A percentile compares a stretch with the other conserved stretches of the same genome.
phyloP scores from a whole-genome alignment of 2,797 vertebrate species.

The Fringilla coelebs region DNA sequence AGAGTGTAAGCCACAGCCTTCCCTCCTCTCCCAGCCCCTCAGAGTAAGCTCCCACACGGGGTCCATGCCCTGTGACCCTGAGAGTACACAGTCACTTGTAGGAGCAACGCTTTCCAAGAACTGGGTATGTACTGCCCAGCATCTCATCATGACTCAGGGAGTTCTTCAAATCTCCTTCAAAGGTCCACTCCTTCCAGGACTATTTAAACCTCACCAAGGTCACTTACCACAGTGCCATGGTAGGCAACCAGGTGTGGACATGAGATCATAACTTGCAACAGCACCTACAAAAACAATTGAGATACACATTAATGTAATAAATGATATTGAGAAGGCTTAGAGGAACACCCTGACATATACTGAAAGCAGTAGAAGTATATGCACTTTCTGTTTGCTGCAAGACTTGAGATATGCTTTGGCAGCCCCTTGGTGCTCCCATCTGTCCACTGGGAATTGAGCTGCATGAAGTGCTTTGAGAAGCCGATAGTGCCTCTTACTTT shows the following conservation, averaged over 20 bases:
- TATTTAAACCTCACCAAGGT: background rate
- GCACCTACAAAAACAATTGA: background rate
- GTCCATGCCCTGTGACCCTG: background rate
- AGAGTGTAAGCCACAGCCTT: background rate
- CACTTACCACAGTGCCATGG: background rate
- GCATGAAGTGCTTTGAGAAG: background rate
- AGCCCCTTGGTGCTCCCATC: background rate
- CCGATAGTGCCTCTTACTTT: background rate
- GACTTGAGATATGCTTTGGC: background rate
- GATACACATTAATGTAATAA: background rate
- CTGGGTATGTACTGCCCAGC: background rate
- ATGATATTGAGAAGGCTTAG: background rate
- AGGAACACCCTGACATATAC: background rate
- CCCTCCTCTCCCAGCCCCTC: background rate
- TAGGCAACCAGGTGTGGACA: background rate
- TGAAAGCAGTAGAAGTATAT: background rate
- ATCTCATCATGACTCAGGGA: background rate
- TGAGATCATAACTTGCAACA: background rate
- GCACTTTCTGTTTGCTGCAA: background rate
- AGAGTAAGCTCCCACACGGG: background rate
- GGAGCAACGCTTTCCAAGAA: background rate
- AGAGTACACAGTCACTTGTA: fast-evolving
- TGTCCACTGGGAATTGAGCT: background rate
- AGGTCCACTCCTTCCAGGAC: background rate
- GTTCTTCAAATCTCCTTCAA: background rate